A percentile compares a stretch with the other conserved stretches of the same genome.
phyloP scores from a whole-genome alignment of 1,140 invertebrate genomes.

The Phocides pigmalion region DNA sequence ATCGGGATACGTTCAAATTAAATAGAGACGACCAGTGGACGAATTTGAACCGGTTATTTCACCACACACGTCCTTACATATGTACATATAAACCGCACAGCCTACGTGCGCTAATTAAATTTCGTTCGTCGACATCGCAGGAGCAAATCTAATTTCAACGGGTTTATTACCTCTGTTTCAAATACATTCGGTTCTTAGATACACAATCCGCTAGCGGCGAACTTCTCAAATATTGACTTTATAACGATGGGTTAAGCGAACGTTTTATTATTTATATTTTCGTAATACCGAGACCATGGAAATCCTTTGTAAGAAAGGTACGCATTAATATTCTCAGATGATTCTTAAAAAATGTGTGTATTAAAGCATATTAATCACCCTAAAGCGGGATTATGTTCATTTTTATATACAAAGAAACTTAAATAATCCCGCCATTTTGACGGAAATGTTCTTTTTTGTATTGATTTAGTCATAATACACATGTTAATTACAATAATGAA shows the following conservation, averaged over 20 bases:
- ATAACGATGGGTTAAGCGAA: neutral
- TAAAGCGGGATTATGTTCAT: no score
- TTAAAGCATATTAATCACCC: no score
- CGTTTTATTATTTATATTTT: neutral
- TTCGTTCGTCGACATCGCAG: constrained; percentile 19
- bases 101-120: constrained; percentile 33
- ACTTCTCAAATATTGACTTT: constrained; percentile 2
- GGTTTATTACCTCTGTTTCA: constrained; percentile 30
- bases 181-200: constrained; percentile 11
- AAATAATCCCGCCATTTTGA: no score
- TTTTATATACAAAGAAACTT: no score
- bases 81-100: neutral
- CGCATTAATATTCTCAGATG: neutral
- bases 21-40: neutral
- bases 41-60: constrained; percentile 4
- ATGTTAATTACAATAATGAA: no score
- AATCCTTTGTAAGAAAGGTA: neutral
- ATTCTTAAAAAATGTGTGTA: neutral
- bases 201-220: constrained; percentile 4
- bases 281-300: neutral
- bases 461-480: no score
- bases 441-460: no score
- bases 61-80: neutral
- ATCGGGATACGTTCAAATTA: neutral
- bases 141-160: constrained; percentile 35